Percentiles rank a stretch among this genome's conserved stretches.
phyloP scores from a whole-genome alignment of 2,797 vertebrate genomes.

The Sebastes aleutianus region DNA sequence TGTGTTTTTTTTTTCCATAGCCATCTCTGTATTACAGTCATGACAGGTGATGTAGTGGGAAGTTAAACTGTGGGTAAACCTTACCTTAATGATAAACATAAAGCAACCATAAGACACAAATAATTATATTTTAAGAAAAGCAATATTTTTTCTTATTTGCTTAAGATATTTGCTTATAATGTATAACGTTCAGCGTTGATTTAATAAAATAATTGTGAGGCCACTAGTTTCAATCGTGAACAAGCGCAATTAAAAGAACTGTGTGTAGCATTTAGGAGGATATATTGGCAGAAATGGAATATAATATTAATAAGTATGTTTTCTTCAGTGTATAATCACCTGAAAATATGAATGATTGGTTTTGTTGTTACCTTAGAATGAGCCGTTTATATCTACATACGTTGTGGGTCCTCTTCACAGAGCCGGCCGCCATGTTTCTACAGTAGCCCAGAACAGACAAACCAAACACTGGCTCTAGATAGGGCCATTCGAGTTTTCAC shows the following conservation, averaged over 20 bases:
- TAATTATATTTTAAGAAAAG: neutral
- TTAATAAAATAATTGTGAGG: neutral
- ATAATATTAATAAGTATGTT: no score
- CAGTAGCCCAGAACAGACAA: no score
- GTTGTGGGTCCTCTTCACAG: no score
- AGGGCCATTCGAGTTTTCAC: no score
- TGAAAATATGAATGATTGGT: no score
- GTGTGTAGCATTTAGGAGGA: no score
- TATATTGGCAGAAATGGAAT: no score
- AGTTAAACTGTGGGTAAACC: neutral
- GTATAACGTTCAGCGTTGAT: neutral
- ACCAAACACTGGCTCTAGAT: no score
- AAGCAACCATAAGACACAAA: neutral
- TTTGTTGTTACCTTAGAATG: no score
- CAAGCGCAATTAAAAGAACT: neutral
- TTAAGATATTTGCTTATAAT: neutral
- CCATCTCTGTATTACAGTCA: neutral
- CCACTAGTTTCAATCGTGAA: neutral
- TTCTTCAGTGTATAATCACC: no score
- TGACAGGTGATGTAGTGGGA: constrained; percentile 5
- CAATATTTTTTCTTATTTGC: neutral
- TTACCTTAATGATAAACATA: neutral
- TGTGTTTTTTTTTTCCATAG: neutral
- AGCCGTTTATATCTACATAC: no score
- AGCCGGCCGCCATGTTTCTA: no score